Conservation (phyloP, 2,113 vertebrate species). For the Epinephelus moara region DNA sequence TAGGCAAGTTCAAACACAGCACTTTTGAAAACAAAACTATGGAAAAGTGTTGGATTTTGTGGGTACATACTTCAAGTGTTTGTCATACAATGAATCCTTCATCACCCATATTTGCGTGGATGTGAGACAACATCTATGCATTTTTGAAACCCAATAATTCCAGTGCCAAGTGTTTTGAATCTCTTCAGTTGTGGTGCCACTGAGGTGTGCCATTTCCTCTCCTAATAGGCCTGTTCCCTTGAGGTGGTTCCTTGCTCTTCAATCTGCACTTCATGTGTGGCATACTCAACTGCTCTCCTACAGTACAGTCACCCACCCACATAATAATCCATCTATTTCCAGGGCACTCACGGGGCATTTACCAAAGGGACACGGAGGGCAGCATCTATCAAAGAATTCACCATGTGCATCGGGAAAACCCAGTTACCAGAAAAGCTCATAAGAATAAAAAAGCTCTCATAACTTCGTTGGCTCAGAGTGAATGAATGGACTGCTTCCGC, state of each 20-base stretch:
- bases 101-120: neutral
- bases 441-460: conserved; percentile 82
- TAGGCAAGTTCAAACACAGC: conserved; percentile 10
- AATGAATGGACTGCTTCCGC: conserved; percentile 74
- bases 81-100: neutral
- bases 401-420: conserved; percentile 76
- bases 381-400: conserved; percentile 82
- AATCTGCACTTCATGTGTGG: conserved; percentile 69
- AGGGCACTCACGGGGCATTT: conserved; percentile 75
- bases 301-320: conserved; percentile 66
- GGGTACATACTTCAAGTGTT: neutral
- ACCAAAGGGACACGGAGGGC: conserved; percentile 76
- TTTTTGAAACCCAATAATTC: conserved; percentile 42
- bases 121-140: conserved; percentile 31
- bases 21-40: conserved; percentile 3
- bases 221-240: conserved; percentile 45
- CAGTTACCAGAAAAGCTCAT: conserved; percentile 80
- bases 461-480: conserved; percentile 74
- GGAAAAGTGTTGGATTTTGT: neutral
- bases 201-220: conserved; percentile 49
- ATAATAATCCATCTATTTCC: conserved; percentile 79
- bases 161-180: conserved; percentile 5
- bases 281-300: conserved; percentile 56
- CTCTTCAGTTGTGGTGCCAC: conserved; percentile 1
- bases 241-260: conserved; percentile 50